Base-by-base conservation (phyloP, 2,888 invertebrate species). In the Anoplius nigerrimus region DNA sequence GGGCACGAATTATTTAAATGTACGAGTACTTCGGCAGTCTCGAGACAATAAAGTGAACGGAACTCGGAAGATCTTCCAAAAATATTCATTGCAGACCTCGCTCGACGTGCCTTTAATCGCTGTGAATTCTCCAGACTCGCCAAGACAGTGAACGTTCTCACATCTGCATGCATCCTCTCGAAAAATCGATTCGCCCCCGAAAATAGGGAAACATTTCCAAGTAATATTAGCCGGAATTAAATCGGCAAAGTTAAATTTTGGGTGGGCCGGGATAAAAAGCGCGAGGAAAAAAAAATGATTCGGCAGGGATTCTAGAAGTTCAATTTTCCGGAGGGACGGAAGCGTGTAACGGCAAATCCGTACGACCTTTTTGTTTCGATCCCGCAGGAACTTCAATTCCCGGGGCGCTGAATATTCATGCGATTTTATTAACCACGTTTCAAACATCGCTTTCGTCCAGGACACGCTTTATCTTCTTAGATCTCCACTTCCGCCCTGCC, bases 341-440 rank as follows among this genome's bases (percentile, higher is more conserved):
- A 64, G 56, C 65, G 57, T 65, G 73, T 69, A 76, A 71, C 76
- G 66, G 69, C 64, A 72, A 75, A 75, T 76, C 74, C 71, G 73
- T 61, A 51, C 54, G 69, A 66, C 64, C 76, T 75, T 78, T 78
- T 74, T 76, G 72, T 78, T 78, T 75, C 78, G 78, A 72, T 76
- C 66, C 68, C 62, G 45, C 59, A 60, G 72, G 63, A 65, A 72
- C 78, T 78, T 70, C 78, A 69, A 78, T 78, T 74, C 68, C 64
- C 59, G 54, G 56, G 70, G 42, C 58, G 60, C 69, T 79, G 79
- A 79, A 79, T 79, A 79, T 79, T 79, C 79, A 79, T 79, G 73
- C 60, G 73, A 73, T 77, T 79, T 79, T 79, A 79, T 79, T 79
- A 79, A 79, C 77, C 75, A 72, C 77, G 73, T 77, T 79, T 77